A percentile compares a stretch with the other conserved stretches of the same genome.
Evolutionary conservation across 2,113 vertebrate genomes (phyloP).

Genomic region (Kryptolebias marmoratus): DNA sequence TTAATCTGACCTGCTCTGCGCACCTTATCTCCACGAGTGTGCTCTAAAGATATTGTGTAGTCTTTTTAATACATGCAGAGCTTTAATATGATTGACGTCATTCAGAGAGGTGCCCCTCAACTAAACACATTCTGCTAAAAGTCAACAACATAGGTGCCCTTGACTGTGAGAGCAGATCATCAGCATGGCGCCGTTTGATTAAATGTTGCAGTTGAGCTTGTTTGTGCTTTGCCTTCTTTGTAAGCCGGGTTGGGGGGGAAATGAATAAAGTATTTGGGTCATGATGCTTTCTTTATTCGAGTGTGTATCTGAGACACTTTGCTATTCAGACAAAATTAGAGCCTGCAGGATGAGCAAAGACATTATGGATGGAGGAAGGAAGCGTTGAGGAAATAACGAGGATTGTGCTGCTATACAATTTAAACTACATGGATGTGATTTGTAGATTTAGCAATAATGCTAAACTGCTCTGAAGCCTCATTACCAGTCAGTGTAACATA

Average conservation of each 20-base stretch:
- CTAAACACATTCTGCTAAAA: constrained; percentile 37
- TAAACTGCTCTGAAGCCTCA: neutral
- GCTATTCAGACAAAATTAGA: constrained; percentile 44
- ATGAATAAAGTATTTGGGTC: constrained; percentile 66
- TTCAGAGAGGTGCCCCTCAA: constrained; percentile 39
- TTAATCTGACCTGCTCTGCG: neutral
- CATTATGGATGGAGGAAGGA: constrained; percentile 12
- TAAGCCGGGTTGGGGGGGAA: constrained; percentile 28
- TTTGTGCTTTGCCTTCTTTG: constrained; percentile 59
- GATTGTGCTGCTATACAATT: neutral
- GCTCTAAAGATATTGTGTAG: constrained; percentile 16
- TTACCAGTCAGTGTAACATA: neutral
- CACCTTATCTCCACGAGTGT: constrained; percentile 21
- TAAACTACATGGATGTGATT: neutral
- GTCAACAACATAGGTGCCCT: constrained; percentile 57
- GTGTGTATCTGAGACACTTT: constrained; percentile 43
- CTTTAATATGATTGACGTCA: constrained; percentile 49
- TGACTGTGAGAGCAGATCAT: constrained; percentile 38
- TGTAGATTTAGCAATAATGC: neutral
- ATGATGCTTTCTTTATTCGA: constrained; percentile 39
- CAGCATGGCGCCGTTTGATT: constrained; percentile 46
- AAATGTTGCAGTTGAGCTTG: constrained; percentile 53
- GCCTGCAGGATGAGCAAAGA: neutral
- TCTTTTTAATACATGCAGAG: constrained; percentile 11
- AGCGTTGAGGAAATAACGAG: neutral